Evolutionary conservation across 1,140 invertebrate species (phyloP).

Genomic region (Agrilus planipennis): DNA sequence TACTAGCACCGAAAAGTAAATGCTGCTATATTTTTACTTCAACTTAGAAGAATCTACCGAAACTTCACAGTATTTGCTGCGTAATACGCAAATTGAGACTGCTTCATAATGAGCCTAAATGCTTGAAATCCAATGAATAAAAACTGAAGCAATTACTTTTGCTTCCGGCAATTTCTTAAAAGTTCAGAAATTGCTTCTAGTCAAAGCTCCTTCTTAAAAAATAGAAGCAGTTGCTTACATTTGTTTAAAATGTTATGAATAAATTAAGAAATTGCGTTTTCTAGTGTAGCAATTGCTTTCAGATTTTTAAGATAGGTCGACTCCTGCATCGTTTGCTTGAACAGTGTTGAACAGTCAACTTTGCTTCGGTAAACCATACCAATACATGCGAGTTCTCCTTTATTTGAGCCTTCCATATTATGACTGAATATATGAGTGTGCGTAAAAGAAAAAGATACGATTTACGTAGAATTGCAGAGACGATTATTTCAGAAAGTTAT

Average conservation of each 20-base stretch:
- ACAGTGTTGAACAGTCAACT: too few species aligned
- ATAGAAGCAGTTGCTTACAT: too few species aligned
- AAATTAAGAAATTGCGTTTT: neutral
- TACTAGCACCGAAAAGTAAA: too few species aligned
- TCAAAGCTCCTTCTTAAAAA: neutral
- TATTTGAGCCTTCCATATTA: neutral
- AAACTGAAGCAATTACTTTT: neutral
- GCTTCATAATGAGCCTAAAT: too few species aligned
- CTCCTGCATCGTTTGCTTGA: neutral
- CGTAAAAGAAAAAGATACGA: slow-evolving; percentile 1
- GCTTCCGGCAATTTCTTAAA: neutral
- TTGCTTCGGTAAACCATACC: neutral
- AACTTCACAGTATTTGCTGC: too few species aligned
- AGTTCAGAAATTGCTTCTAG: neutral
- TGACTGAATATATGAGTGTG: slow-evolving; percentile 1
- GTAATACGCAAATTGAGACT: too few species aligned
- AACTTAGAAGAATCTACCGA: too few species aligned
- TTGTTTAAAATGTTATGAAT: neutral
- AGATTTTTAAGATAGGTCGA: neutral
- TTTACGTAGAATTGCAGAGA: neutral
- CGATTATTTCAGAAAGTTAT: slow-evolving; percentile 1
- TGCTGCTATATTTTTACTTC: too few species aligned
- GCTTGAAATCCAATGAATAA: neutral
- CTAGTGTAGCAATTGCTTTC: slow-evolving; percentile 1
- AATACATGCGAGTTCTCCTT: neutral